These are phyloP conservation scores for Aspidiotus rigidus DNA, from an alignment of 2,888 invertebrate species.

Conservation along the genomic window DNA sequence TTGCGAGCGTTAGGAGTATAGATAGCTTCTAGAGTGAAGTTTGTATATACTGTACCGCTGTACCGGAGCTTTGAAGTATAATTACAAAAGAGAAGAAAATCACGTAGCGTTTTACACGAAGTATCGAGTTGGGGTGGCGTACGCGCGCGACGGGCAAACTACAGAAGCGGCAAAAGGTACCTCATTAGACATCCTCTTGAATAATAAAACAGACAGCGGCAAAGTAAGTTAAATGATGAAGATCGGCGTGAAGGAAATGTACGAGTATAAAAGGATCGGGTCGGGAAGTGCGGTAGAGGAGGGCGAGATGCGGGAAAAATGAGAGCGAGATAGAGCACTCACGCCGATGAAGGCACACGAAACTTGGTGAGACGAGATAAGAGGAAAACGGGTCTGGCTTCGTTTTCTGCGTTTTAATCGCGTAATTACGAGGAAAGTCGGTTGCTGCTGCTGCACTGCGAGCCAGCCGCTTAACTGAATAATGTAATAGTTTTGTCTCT, in stretches of 20 bases:
- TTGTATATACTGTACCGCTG: background rate
- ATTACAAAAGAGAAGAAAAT: slow-evolving; percentile 8
- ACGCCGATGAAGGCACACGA: slow-evolving; percentile 6
- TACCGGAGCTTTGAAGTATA: background rate
- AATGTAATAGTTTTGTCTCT: slow-evolving; percentile 28
- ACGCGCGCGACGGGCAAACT: slow-evolving; percentile 8
- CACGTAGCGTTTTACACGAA: background rate
- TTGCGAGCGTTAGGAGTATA: slow-evolving; percentile 15
- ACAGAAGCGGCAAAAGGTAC: slow-evolving; percentile 27
- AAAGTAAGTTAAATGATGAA: slow-evolving; percentile 22
- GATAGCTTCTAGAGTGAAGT: background rate
- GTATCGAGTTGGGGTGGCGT: background rate
- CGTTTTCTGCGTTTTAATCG: slow-evolving; percentile 28
- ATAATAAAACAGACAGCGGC: slow-evolving; percentile 31
- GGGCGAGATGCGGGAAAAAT: background rate
- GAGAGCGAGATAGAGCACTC: background rate
- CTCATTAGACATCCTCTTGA: slow-evolving; percentile 31
- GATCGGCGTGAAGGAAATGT: slow-evolving; percentile 28
- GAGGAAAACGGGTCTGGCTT: slow-evolving; percentile 29
- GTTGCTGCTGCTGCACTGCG: slow-evolving; percentile 26
- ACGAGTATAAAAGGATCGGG: slow-evolving; percentile 21
- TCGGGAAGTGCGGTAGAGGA: slow-evolving; percentile 16
- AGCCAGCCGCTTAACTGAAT: slow-evolving; percentile 26
- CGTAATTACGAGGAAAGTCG: slow-evolving; percentile 29
- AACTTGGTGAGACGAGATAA: slow-evolving; percentile 24